These are phyloP conservation scores for Sphaerodactylus townsendi DNA, from an alignment of 2,113 vertebrate genomes.

Conservation along the genomic window DNA sequence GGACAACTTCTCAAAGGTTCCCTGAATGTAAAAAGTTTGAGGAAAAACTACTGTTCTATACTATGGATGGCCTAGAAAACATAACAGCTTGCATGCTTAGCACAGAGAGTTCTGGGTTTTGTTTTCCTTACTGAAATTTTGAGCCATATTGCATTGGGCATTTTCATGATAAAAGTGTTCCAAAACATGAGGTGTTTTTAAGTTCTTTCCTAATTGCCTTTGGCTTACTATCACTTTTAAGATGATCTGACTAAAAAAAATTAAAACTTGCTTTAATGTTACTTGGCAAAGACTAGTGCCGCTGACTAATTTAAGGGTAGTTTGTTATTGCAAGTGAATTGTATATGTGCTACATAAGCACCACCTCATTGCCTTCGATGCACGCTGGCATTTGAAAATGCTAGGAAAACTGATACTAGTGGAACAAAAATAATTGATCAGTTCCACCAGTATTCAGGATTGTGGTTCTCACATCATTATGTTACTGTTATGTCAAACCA, in stretches of 20 bases:
- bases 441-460: conserved; percentile 1
- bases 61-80: background rate
- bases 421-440: conserved; percentile 34
- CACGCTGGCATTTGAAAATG: conserved; percentile 18
- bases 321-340: conserved; percentile 53
- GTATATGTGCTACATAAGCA: background rate
- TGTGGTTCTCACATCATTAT: background rate
- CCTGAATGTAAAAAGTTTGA: too few relatives aligned
- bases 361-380: conserved; percentile 44
- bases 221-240: conserved; percentile 53
- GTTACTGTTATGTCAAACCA: background rate
- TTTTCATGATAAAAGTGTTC: conserved; percentile 60
- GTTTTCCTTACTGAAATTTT: conserved; percentile 54
- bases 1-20: background rate
- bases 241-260: conserved; percentile 51
- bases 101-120: conserved; percentile 39
- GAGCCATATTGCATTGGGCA: conserved; percentile 54
- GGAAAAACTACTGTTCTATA: too few relatives aligned
- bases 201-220: conserved; percentile 61
- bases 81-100: conserved; percentile 28
- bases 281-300: conserved; percentile 52
- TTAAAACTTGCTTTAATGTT: conserved; percentile 36
- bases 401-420: conserved; percentile 7
- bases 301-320: conserved; percentile 59
- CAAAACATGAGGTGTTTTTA: conserved; percentile 62